Conservation (phyloP, 2,888 invertebrate species). For the Synanthedon tipuliformis region DNA sequence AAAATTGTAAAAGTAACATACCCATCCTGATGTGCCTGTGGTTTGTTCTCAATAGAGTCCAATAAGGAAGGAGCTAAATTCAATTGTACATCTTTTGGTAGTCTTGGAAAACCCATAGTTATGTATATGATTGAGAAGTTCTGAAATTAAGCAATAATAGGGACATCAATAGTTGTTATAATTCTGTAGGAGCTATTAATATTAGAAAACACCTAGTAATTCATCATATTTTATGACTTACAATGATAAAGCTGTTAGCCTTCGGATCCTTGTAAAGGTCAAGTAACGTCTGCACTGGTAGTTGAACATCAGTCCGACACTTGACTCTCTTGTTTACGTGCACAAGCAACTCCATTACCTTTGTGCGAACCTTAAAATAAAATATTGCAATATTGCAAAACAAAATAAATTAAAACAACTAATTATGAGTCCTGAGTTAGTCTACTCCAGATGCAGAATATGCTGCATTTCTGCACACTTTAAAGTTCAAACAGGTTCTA, state of each 20-base stretch:
- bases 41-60: conserved; percentile 82
- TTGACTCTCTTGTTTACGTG: conserved; percentile 93
- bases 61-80: conserved; percentile 80
- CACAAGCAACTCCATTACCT: conserved; percentile 93
- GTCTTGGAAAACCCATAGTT: conserved; percentile 89
- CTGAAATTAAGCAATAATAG: conserved; percentile 55
- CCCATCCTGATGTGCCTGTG: conserved; percentile 87
- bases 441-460: no score
- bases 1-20: no score
- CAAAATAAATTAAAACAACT: not conserved
- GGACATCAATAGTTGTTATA: no score
- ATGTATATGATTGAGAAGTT: conserved; percentile 95
- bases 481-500: no score
- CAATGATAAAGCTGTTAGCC: conserved; percentile 82
- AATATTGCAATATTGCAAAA: not conserved
- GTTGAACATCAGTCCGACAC: conserved; percentile 83
- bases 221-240: conserved; percentile 48
- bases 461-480: no score
- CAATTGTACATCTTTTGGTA: conserved; percentile 80
- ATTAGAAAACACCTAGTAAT: not conserved
- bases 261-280: conserved; percentile 83
- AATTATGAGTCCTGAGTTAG: not conserved
- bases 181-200: not conserved
- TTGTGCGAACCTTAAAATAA: conserved; percentile 60
- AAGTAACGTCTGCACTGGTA: conserved; percentile 87